Evolutionary conservation across 2,888 invertebrate species (phyloP).

Genomic region (Microdon myrmicae): DNA sequence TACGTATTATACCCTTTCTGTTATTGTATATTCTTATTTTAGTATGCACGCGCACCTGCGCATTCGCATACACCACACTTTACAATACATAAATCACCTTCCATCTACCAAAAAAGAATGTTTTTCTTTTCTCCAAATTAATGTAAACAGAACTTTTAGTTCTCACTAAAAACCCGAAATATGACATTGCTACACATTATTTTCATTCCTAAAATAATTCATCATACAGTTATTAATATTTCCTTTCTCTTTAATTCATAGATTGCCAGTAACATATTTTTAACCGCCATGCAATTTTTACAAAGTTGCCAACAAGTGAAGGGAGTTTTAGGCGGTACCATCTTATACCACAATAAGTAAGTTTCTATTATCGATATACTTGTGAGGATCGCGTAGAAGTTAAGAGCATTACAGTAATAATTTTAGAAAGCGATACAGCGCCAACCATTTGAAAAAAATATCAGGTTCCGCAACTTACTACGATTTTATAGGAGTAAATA

Average conservation of each 20-base stretch:
- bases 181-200: not conserved
- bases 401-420: too few relatives aligned
- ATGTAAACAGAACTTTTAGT: not conserved
- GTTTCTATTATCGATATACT: slow-evolving; percentile 52
- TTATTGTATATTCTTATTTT: too few relatives aligned
- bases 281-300: slow-evolving; percentile 87
- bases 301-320: slow-evolving; percentile 83
- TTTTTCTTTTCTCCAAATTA: not conserved
- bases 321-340: slow-evolving; percentile 84
- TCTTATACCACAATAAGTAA: slow-evolving; percentile 91
- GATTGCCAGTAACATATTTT: slow-evolving; percentile 87
- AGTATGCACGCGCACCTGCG: too few relatives aligned
- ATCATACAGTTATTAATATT: slow-evolving; percentile 13
- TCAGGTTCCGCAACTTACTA: too few relatives aligned
- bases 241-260: slow-evolving; percentile 65
- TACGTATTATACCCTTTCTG: too few relatives aligned
- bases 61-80: too few relatives aligned
- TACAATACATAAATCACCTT: too few relatives aligned
- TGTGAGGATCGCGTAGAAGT: too few relatives aligned
- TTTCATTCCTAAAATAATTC: not conserved
- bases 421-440: too few relatives aligned
- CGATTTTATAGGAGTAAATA: too few relatives aligned
- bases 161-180: not conserved
- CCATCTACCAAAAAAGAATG: too few relatives aligned
- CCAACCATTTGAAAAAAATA: too few relatives aligned